phyloP scores from a whole-genome alignment of 2,888 invertebrate genomes.

The Dexiosoma caninum region DNA sequence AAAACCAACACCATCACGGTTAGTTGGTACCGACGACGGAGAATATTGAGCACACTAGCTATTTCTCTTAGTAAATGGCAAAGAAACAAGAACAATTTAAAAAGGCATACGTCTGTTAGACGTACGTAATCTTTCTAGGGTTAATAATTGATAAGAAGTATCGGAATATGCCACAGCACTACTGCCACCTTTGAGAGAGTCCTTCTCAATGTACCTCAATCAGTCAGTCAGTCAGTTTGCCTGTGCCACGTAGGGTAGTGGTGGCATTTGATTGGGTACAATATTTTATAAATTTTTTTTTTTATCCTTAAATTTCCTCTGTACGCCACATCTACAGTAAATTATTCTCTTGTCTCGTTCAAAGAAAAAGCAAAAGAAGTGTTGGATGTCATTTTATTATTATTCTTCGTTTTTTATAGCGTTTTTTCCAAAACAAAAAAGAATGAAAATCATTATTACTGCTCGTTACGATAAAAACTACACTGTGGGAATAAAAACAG shows the following conservation, averaged over 20 bases:
- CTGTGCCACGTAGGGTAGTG: constrained; percentile 17
- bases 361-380: constrained; percentile 72
- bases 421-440: too few species aligned
- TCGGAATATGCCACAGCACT: not conserved
- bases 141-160: constrained; percentile 35
- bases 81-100: too few species aligned
- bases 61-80: too few species aligned
- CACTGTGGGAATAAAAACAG: constrained; percentile 79
- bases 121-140: too few species aligned
- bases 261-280: constrained; percentile 44
- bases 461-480: constrained; percentile 26
- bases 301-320: constrained; percentile 32
- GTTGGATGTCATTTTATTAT: constrained; percentile 79
- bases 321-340: constrained; percentile 43
- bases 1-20: too few species aligned
- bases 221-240: not conserved
- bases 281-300: constrained; percentile 12
- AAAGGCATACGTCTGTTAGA: too few species aligned
- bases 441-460: not conserved
- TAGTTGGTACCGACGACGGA: too few species aligned
- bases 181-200: not conserved
- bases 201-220: constrained; percentile 6
- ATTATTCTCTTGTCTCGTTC: constrained; percentile 51
- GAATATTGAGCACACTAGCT: too few species aligned
- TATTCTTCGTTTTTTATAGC: constrained; percentile 61